Percentiles rank a stretch among this genome's conserved stretches.
Evolutionary conservation across 1,140 invertebrate species (phyloP).

Genomic region (Ceratina japonica): DNA sequence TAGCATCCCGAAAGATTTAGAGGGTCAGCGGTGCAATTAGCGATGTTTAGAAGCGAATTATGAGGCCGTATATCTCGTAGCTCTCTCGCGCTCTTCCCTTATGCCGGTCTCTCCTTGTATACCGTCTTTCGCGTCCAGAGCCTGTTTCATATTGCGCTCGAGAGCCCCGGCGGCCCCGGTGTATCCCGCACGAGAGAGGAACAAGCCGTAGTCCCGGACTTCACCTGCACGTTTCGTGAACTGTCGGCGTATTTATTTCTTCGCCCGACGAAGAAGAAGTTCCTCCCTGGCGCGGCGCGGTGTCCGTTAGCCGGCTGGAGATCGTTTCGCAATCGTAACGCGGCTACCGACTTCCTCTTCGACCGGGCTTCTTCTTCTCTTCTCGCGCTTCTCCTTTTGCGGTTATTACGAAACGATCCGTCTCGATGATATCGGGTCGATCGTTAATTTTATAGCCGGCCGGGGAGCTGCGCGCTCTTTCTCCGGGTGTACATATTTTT

Average conservation of each 20-base stretch:
- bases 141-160: conserved; percentile 24
- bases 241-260: conserved; percentile 60
- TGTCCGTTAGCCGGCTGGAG: neutral
- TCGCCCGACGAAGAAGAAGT: conserved; percentile 23
- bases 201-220: neutral
- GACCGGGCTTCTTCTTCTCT: too few relatives aligned
- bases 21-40: conserved; percentile 71
- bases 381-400: conserved; percentile 1
- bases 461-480: too few relatives aligned
- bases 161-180: neutral
- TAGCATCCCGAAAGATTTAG: conserved; percentile 70
- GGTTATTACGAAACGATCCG: conserved; percentile 32
- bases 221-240: conserved; percentile 55
- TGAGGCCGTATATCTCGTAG: conserved; percentile 60
- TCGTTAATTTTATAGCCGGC: conserved; percentile 20
- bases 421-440: conserved; percentile 18
- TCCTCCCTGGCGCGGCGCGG: neutral
- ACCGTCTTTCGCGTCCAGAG: neutral
- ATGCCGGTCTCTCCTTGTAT: conserved; percentile 4
- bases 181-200: neutral
- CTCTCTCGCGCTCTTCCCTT: conserved; percentile 22
- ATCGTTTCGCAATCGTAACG: conserved; percentile 19
- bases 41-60: conserved; percentile 73
- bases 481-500: neutral
- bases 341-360: conserved; percentile 21